Evolutionary conservation across 2,888 invertebrate species (phyloP).

Genomic region (Tanaodytes sp.): DNA sequence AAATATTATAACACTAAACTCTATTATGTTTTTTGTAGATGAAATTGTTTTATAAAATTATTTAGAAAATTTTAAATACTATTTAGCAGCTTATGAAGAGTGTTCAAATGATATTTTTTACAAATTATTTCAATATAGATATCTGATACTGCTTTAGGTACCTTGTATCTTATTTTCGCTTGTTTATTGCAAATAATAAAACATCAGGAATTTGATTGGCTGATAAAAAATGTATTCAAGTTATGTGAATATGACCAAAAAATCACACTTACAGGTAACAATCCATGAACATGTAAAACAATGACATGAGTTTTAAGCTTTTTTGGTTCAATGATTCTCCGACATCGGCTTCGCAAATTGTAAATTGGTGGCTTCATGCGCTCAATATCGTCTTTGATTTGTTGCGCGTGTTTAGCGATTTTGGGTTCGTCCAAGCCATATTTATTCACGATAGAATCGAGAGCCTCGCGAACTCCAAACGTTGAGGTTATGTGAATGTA

Average conservation of each 20-base stretch:
- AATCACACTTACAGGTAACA: slow-evolving; percentile 65
- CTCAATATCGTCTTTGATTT: slow-evolving; percentile 69
- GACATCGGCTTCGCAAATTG: slow-evolving; percentile 69
- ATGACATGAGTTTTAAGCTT: slow-evolving; percentile 70
- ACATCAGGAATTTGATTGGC: too few species aligned
- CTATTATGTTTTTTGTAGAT: too few species aligned
- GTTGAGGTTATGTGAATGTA: slow-evolving; percentile 71
- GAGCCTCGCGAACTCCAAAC: slow-evolving; percentile 69
- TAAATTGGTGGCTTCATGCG: slow-evolving; percentile 72
- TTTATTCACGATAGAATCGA: slow-evolving; percentile 68
- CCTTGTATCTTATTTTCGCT: too few species aligned
- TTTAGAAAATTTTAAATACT: too few species aligned
- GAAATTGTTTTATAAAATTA: too few species aligned
- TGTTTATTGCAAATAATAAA: too few species aligned
- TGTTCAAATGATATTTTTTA: too few species aligned
- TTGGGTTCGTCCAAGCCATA: slow-evolving; percentile 65
- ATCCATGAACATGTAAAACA: slow-evolving; percentile 68
- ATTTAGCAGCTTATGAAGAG: too few species aligned
- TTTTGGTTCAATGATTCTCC: slow-evolving; percentile 70
- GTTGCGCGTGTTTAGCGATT: slow-evolving; percentile 66
- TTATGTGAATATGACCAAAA: neutral
- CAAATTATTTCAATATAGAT: too few species aligned
- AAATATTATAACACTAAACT: too few species aligned
- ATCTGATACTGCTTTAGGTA: too few species aligned
- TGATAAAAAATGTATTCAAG: neutral